phyloP scores from a whole-genome alignment of 2,797 vertebrate species.

The Harpagifer antarcticus region DNA sequence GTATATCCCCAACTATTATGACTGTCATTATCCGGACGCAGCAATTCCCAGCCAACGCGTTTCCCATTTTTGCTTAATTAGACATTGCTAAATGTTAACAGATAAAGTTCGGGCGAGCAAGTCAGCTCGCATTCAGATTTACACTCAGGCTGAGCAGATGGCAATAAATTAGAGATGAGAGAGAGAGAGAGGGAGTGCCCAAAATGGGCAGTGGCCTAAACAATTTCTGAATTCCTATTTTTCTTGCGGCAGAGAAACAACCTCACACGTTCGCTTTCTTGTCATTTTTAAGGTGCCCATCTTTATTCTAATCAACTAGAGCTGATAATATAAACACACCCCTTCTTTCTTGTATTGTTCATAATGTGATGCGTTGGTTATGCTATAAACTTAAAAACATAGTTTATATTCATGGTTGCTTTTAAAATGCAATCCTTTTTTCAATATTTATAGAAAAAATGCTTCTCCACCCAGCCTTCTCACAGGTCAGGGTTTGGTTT shows the following conservation, averaged over 20 bases:
- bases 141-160: conserved; percentile 78
- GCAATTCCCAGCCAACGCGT: conserved; percentile 58
- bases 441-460: conserved; percentile 32
- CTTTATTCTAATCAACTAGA: conserved; percentile 40
- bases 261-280: conserved; percentile 49
- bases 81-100: conserved; percentile 82
- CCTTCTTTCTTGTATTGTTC: background rate
- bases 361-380: background rate
- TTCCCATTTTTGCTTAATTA: conserved; percentile 80
- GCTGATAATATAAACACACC: background rate
- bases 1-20: conserved; percentile 78
- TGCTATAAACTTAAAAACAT: background rate
- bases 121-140: conserved; percentile 76
- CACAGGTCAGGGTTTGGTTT: conserved; percentile 44
- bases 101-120: conserved; percentile 77
- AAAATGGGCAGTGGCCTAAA: conserved; percentile 45
- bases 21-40: conserved; percentile 70
- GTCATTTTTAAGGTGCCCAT: conserved; percentile 45
- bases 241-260: conserved; percentile 28
- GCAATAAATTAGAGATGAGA: conserved; percentile 79
- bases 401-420: conserved; percentile 2
- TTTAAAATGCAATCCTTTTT: conserved; percentile 2
- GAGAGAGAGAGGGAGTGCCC: too few relatives aligned
- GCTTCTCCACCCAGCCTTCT: conserved; percentile 15
- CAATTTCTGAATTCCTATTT: conserved; percentile 41